Percentiles rank a stretch among this genome's conserved stretches.
Conservation (phyloP, 2,888 invertebrate species). For the Branchinecta sandiegonensis region DNA sequence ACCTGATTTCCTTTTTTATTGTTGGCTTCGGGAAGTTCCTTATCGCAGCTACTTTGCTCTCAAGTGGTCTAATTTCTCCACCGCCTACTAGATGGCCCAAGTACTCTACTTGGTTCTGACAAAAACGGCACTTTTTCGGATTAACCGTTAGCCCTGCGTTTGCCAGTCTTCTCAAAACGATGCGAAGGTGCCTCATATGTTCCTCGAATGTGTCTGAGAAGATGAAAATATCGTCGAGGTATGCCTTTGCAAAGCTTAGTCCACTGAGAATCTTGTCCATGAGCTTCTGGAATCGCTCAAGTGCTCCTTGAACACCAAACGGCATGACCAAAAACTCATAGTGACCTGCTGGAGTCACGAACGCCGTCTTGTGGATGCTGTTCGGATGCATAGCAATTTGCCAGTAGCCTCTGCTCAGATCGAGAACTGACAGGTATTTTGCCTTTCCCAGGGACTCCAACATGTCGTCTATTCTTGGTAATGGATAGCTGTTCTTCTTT, state of each 20-base stretch:
- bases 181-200: slow-evolving; percentile 7
- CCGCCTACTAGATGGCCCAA: slow-evolving; percentile 18
- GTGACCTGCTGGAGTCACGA: slow-evolving; percentile 26
- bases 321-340: slow-evolving; percentile 27
- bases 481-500: slow-evolving; percentile 27
- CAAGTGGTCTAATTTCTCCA: slow-evolving; percentile 18
- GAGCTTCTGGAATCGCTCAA: slow-evolving; percentile 25
- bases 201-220: slow-evolving; percentile 17
- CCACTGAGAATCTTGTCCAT: slow-evolving; percentile 15
- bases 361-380: slow-evolving; percentile 28
- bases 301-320: slow-evolving; percentile 21
- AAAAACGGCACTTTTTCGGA: slow-evolving; percentile 9
- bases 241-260: background rate
- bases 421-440: slow-evolving; percentile 25
- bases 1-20: background rate
- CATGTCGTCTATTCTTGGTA: slow-evolving; percentile 27
- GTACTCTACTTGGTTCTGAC: background rate
- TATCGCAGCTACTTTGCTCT: slow-evolving; percentile 7
- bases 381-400: slow-evolving; percentile 27
- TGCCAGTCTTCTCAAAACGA: slow-evolving; percentile 13
- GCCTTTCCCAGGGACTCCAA: slow-evolving; percentile 26
- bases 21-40: slow-evolving; percentile 20
- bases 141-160: slow-evolving; percentile 16
- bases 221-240: slow-evolving; percentile 19
- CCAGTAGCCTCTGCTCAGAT: slow-evolving; percentile 28